A percentile compares a stretch with the other conserved stretches of the same genome.
Conservation (phyloP, 2,113 vertebrate genomes). For the Triplophysa rosa region DNA sequence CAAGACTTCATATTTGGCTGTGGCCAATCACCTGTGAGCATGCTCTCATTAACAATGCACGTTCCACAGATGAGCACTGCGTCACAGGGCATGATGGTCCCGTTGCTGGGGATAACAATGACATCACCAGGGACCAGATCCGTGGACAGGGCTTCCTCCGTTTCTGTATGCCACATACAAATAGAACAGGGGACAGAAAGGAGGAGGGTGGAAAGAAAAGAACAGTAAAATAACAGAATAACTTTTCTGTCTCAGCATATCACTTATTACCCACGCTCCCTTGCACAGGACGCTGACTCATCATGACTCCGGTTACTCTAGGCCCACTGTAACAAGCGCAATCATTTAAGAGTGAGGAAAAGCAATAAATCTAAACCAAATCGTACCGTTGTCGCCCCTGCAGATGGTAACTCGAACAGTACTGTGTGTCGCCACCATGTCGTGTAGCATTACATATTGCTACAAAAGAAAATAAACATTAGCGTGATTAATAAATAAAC, state of each 20-base stretch:
- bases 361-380: background rate
- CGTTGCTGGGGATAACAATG: slow-evolving; percentile 91
- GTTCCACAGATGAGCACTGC: slow-evolving; percentile 93
- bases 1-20: background rate
- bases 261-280: slow-evolving; percentile 53
- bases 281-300: slow-evolving; percentile 54
- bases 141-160: slow-evolving; percentile 90
- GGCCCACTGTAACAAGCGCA: background rate
- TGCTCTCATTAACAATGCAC: slow-evolving; percentile 98
- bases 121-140: slow-evolving; percentile 95
- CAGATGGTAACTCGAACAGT: slow-evolving; percentile 92
- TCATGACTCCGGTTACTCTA: slow-evolving; percentile 30
- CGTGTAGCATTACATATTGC: slow-evolving; percentile 97
- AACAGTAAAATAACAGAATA: background rate
- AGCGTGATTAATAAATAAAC: background rate
- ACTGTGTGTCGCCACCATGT: slow-evolving; percentile 97
- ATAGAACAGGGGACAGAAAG: background rate
- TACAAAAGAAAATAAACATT: slow-evolving; percentile 63
- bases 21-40: slow-evolving; percentile 87
- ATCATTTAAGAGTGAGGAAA: slow-evolving; percentile 9
- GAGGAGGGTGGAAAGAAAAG: background rate
- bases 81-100: slow-evolving; percentile 96
- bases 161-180: slow-evolving; percentile 70
- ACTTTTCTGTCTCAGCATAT: slow-evolving; percentile 53
- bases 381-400: slow-evolving; percentile 85